These are phyloP conservation scores for Dicyrtoma fusca DNA, from an alignment of 2,888 invertebrate species.

Conservation along the genomic window DNA sequence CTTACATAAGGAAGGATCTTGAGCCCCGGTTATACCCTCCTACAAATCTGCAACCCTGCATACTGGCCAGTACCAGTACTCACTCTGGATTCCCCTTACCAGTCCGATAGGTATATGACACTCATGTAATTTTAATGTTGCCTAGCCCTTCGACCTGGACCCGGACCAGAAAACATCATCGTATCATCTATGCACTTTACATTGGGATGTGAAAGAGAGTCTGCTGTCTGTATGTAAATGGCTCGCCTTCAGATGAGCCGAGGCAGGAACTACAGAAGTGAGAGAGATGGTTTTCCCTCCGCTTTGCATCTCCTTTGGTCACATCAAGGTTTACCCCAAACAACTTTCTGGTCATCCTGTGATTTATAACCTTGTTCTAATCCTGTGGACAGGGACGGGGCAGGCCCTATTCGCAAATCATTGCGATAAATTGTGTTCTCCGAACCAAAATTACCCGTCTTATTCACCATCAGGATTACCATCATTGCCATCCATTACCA, in stretches of 20 bases:
- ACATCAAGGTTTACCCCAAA: slow-evolving; percentile 55
- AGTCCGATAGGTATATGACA: background rate
- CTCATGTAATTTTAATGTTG: slow-evolving; percentile 36
- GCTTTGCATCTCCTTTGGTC: slow-evolving; percentile 44
- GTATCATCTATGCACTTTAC: too few species aligned
- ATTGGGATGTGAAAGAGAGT: slow-evolving; percentile 19
- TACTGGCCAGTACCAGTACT: background rate
- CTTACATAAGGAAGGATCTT: background rate
- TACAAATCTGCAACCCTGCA: too few species aligned
- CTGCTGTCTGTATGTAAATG: background rate
- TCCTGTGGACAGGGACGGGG: slow-evolving; percentile 45
- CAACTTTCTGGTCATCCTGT: slow-evolving; percentile 52
- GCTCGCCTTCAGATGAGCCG: background rate
- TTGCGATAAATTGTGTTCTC: slow-evolving; percentile 44
- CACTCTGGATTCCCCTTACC: too few species aligned
- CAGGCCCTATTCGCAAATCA: slow-evolving; percentile 44
- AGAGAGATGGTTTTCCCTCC: slow-evolving; percentile 14
- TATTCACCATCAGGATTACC: slow-evolving; percentile 37
- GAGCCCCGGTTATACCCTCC: too few species aligned
- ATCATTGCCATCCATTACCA: slow-evolving; percentile 34
- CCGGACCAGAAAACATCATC: background rate
- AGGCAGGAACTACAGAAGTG: slow-evolving; percentile 15
- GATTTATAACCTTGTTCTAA: slow-evolving; percentile 52
- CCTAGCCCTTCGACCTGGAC: slow-evolving; percentile 6
- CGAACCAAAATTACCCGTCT: slow-evolving; percentile 40